Conservation (phyloP, 2,797 vertebrate genomes). For the Leptodactylus fallax region DNA sequence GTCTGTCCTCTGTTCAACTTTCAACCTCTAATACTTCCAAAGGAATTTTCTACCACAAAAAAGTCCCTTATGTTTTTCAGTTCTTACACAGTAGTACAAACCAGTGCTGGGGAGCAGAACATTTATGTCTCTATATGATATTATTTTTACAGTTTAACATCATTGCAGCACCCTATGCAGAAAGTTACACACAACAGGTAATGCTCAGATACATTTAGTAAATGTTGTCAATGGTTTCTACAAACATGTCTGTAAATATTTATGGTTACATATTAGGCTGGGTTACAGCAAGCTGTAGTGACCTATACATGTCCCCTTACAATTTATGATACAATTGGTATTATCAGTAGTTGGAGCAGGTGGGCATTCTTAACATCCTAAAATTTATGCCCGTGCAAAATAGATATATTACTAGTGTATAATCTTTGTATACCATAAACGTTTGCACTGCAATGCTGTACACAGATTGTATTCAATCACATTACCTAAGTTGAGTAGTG, state of each 20-base stretch:
- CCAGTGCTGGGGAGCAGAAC: background rate
- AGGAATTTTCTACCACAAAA: background rate
- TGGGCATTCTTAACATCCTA: no score
- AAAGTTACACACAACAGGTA: background rate
- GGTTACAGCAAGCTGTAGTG: no score
- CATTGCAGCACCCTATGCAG: background rate
- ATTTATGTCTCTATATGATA: background rate
- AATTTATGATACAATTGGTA: no score
- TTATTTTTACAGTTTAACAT: background rate
- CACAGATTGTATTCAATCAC: no score
- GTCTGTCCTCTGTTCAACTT: conserved; percentile 6
- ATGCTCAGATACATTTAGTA: background rate
- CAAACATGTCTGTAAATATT: background rate
- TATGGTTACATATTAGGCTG: no score
- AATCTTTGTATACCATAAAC: no score
- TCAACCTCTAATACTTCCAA: conserved; percentile 21
- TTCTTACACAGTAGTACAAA: background rate
- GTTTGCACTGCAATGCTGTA: no score
- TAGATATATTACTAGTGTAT: no score
- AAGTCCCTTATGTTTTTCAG: background rate
- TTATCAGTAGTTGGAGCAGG: no score
- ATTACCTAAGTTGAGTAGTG: no score
- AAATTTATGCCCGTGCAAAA: no score
- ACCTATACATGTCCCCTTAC: no score
- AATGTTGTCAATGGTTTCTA: background rate